Percentiles rank a stretch among this genome's conserved stretches.
Conservation (phyloP, 2,113 vertebrate species). For the Nothoprocta pentlandii region DNA sequence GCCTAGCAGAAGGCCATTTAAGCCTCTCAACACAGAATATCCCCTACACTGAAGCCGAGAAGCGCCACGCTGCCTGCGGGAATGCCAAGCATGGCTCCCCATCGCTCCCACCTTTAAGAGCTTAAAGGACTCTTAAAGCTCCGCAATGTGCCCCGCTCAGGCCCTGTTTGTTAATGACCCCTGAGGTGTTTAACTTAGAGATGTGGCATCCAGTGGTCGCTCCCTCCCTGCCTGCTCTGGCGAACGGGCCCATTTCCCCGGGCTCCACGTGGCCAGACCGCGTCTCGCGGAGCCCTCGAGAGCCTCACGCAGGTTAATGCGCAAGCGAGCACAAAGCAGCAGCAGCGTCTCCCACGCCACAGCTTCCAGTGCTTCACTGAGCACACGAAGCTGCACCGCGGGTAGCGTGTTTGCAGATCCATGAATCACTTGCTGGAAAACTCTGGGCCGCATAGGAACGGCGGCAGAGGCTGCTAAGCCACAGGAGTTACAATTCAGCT, state of each 20-base stretch:
- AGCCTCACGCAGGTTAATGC: not conserved
- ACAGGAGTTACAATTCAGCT: not conserved
- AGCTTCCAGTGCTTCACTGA: not conserved
- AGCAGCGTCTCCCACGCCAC: not conserved
- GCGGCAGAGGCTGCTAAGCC: not conserved
- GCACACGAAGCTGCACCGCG: not conserved
- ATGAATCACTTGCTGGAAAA: not conserved
- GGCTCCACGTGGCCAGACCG: not conserved
- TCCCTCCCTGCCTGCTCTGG: constrained; percentile 14
- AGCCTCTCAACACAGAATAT: not conserved
- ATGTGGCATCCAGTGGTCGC: constrained; percentile 39
- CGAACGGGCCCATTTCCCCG: constrained; percentile 16
- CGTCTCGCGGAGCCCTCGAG: not conserved
- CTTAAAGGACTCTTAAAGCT: not conserved
- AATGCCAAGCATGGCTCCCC: not conserved
- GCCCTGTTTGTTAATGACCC: not conserved
- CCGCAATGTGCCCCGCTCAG: not conserved
- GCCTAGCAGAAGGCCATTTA: not conserved
- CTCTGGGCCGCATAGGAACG: not conserved
- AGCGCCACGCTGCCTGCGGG: not conserved
- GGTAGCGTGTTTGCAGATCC: not conserved
- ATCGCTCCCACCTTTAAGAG: not conserved
- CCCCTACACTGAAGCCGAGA: not conserved
- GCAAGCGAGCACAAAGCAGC: not conserved
- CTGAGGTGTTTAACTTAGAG: constrained; percentile 18